Base-by-base conservation (phyloP, 2,113 vertebrate genomes). In the Entomyzon cyanotis region DNA sequence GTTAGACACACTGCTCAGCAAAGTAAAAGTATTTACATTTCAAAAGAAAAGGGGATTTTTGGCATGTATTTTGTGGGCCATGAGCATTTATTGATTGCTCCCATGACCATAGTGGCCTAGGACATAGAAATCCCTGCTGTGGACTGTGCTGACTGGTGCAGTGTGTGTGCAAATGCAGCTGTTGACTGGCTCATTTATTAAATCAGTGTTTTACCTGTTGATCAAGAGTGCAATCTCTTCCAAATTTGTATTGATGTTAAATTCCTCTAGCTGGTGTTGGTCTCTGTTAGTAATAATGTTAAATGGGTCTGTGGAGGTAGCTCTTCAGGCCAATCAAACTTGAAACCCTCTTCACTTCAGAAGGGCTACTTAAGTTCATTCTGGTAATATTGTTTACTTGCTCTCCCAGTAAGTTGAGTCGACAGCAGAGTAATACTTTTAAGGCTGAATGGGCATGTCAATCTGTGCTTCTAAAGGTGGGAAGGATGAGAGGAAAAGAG, bases 141-240 rank as follows among this genome's bases (percentile, higher is more conserved):
- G 76, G 50, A 12, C 37, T 82, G 19, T 73, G 64, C 83, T 92
- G 89, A 47, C 52, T 62, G 64, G 10, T 62, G 65, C 62, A 64
- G 2, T 58, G 37, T 49, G 9, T 73, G 20, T 76, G 58, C 89
- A 92, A 89, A 70, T 47, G 53, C 44, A 64, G 37, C 37, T 82
- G 33, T 23, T 1, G 7, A 60, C 68, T 12, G 10, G 1, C 16
- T 75, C 0, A 0, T 52, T 73, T 77, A 78, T 64, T 78, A 62
- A 78, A 84, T 85, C 39, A 78, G 4, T 33, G n/a, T 62, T 92
- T 75, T 30, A 41, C 9, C 33, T 73, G 35, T 68, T 78, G 14
- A 16, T 81, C 21, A 74, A 42, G 37, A 67, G 62, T 71, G 37
- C 25, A 11, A 56, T 23, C 23, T 67, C 68, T 71, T 87, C 60